Base-by-base conservation (phyloP, 2,888 invertebrate genomes). In the Pyralis farinalis region DNA sequence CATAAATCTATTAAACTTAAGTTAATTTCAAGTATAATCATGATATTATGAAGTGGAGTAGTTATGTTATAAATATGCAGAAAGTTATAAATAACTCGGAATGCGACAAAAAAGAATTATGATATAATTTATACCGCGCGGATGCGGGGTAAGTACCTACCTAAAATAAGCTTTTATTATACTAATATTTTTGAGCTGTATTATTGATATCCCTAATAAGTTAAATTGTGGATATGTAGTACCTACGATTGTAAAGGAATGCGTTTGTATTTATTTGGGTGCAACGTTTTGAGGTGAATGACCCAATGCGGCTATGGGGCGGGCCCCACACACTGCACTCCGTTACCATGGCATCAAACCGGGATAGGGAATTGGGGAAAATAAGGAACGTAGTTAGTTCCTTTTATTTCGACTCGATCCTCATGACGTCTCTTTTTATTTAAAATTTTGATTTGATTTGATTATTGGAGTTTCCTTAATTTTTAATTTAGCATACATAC, bases 261-360 rank as follows among this genome's bases (percentile, higher is more conserved):
- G 31, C 25, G 31, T 12, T n/a, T n/a, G 8, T 33, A 39, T 33
- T 47, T 44, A 43, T 38, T 47, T 56, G 55, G 53, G 53, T 62
- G 59, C 64, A 65, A 45, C 47, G 37, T 40, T n/a, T 35, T 9
- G 48, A 53, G 74, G 71, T 73, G 60, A 71, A 66, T 41, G 71
- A 73, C 60, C 73, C 42, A 48, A 47, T 58, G 33, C 31, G 53
- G 53, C 53, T 48, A 47, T 53, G 47, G 55, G 57, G 57, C 51
- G 58, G 42, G 41, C 49, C 41, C 42, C 47, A 52, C 49, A 50
- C 60, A 45, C 58, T 68, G 63, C 68, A 65, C 49, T 52, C 35
- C 49, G 68, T 71, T 55, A 55, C 41, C 56, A 68, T 57, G 63
- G 63, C 47, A 47, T 63, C 71, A 30, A n/a, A 12, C 12, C 34